These are phyloP conservation scores for Triplophysa siluroides DNA, from an alignment of 2,113 vertebrate genomes.

Conservation along the genomic window DNA sequence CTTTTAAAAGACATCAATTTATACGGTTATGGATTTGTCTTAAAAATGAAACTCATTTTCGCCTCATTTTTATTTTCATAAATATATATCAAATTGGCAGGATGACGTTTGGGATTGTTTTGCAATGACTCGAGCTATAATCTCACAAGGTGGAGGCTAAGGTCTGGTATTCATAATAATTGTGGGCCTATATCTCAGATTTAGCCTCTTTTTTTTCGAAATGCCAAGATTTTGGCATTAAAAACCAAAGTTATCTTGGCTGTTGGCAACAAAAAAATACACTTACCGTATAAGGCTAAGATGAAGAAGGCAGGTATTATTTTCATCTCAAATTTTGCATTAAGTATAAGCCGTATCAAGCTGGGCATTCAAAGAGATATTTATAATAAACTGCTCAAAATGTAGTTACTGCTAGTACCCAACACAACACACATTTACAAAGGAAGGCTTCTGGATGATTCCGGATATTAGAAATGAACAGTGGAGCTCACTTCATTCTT, in stretches of 20 bases:
- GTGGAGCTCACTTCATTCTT: slow-evolving; percentile 2
- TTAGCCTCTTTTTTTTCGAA: background rate
- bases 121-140: background rate
- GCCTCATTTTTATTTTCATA: background rate
- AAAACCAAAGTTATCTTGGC: background rate
- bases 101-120: background rate
- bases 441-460: background rate
- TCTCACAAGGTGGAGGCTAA: background rate
- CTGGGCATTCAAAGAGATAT: background rate
- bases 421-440: background rate
- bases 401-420: background rate
- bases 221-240: background rate
- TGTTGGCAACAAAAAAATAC: background rate
- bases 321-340: slow-evolving; percentile 5
- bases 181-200: background rate
- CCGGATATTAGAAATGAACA: slow-evolving; percentile 21
- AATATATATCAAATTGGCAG: too few species aligned
- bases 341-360: slow-evolving; percentile 1
- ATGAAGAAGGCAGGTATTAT: slow-evolving; percentile 16
- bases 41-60: background rate
- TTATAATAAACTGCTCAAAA: background rate
- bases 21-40: background rate
- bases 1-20: slow-evolving; percentile 20
- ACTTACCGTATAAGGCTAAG: slow-evolving; percentile 28
- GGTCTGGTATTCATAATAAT: background rate